Percentiles rank a stretch among this genome's conserved stretches.
phyloP scores from a whole-genome alignment of 2,888 invertebrate species.

The Odontomyia ornata region DNA sequence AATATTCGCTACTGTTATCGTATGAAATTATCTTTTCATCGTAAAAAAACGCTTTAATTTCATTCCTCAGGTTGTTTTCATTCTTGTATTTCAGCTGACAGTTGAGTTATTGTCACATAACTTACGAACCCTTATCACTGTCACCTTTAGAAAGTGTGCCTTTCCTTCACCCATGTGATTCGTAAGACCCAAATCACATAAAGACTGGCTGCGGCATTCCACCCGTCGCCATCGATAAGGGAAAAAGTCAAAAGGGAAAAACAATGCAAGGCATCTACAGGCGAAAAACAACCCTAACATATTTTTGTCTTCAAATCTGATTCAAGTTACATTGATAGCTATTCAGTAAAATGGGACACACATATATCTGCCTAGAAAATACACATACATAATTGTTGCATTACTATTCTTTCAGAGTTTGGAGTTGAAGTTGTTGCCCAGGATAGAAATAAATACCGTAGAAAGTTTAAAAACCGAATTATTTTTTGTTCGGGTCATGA shows the following conservation, averaged over 20 bases:
- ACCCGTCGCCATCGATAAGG: constrained; percentile 20
- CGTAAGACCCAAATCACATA: constrained; percentile 23
- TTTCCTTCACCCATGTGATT: constrained; percentile 8
- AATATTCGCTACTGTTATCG: no score
- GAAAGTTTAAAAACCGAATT: no score
- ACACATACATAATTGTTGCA: no score
- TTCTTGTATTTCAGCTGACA: constrained; percentile 36
- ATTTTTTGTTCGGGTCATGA: no score
- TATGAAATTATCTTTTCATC: neutral
- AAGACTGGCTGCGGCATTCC: constrained; percentile 6
- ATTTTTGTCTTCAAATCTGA: constrained; percentile 37
- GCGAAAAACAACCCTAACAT: constrained; percentile 37
- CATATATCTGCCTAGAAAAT: neutral
- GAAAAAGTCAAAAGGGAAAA: constrained; percentile 29
- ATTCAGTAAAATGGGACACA: constrained; percentile 28
- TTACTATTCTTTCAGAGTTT: no score
- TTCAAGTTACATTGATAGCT: constrained; percentile 35
- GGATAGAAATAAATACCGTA: no score
- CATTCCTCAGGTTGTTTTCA: constrained; percentile 30
- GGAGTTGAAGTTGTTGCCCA: no score
- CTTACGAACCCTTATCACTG: constrained; percentile 45
- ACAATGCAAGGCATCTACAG: neutral
- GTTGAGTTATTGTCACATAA: constrained; percentile 47
- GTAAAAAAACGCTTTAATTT: constrained; percentile 32
- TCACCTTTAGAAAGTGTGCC: constrained; percentile 36